These are phyloP conservation scores for Xiphophorus birchmanni DNA, from an alignment of 2,797 vertebrate genomes.

Conservation along the genomic window DNA sequence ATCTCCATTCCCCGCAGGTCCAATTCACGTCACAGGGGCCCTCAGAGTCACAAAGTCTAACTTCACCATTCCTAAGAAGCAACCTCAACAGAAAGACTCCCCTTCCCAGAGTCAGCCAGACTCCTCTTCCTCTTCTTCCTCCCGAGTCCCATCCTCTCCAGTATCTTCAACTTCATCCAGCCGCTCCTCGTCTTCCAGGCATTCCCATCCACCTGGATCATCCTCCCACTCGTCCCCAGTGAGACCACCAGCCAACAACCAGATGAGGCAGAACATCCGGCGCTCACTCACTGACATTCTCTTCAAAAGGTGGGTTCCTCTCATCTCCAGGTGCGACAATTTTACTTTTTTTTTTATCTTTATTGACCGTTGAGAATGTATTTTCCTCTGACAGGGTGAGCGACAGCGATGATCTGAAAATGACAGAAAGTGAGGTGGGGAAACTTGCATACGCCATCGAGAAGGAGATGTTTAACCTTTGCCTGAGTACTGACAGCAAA, in stretches of 20 bases:
- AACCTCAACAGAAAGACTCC: conserved; percentile 72
- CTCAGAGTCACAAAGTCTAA: conserved; percentile 80
- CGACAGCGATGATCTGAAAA: conserved; percentile 94
- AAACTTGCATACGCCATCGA: conserved; percentile 91
- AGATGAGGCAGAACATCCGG: conserved; percentile 97
- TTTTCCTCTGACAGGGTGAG: conserved; percentile 83
- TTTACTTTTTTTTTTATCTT: not conserved
- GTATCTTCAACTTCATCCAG: conserved; percentile 55
- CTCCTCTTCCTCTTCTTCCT: conserved; percentile 59
- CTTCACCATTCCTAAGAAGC: conserved; percentile 87
- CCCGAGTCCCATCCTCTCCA: conserved; percentile 64
- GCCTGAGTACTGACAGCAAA: conserved; percentile 93
- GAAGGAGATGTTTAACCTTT: conserved; percentile 97
- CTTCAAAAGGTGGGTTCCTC: conserved; percentile 90
- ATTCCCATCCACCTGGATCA: conserved; percentile 63
- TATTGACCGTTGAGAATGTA: not conserved
- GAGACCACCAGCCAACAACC: conserved; percentile 90
- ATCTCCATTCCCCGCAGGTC: conserved; percentile 64
- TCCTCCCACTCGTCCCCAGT: conserved; percentile 56
- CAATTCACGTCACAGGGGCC: conserved; percentile 81
- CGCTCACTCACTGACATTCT: conserved; percentile 96
- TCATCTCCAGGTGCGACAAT: not conserved
- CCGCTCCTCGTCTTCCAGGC: conserved; percentile 66
- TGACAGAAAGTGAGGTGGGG: conserved; percentile 92
- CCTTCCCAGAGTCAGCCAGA: conserved; percentile 37